A percentile compares a stretch with the other conserved stretches of the same genome.
Evolutionary conservation across 2,888 invertebrate genomes (phyloP).

Genomic region (Leptinotarsa tumamoca): DNA sequence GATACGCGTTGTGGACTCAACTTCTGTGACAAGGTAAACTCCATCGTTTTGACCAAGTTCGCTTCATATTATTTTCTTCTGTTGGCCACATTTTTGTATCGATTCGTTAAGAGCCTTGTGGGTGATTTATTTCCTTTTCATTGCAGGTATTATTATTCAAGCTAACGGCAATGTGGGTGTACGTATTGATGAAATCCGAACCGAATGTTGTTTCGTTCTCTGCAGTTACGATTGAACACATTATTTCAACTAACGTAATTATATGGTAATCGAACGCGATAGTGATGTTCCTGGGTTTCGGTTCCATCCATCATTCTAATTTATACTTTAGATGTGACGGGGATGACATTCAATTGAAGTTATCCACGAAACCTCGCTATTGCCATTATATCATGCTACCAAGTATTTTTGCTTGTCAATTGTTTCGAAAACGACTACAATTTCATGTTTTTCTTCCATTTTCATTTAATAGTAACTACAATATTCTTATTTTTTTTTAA

Average conservation of each 20-base stretch:
- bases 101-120: constrained; percentile 7
- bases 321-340: background rate
- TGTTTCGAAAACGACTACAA: too few species aligned
- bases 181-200: background rate
- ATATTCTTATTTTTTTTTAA: too few species aligned
- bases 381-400: too few species aligned
- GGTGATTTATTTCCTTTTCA: constrained; percentile 3
- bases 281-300: constrained; percentile 14
- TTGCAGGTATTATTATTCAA: constrained; percentile 7
- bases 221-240: constrained; percentile 28
- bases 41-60: background rate
- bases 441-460: too few species aligned
- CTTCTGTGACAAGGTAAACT: too few species aligned
- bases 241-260: constrained; percentile 27
- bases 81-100: constrained; percentile 17
- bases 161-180: background rate
- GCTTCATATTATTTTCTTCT: background rate
- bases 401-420: too few species aligned
- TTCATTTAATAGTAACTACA: too few species aligned
- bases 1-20: too few species aligned
- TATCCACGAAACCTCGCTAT: too few species aligned
- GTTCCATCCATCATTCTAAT: background rate
- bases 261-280: constrained; percentile 30
- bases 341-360: too few species aligned
- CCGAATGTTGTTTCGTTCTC: background rate